Conservation (phyloP, 2,797 vertebrate species). For the Thripadectes ignobilis region DNA sequence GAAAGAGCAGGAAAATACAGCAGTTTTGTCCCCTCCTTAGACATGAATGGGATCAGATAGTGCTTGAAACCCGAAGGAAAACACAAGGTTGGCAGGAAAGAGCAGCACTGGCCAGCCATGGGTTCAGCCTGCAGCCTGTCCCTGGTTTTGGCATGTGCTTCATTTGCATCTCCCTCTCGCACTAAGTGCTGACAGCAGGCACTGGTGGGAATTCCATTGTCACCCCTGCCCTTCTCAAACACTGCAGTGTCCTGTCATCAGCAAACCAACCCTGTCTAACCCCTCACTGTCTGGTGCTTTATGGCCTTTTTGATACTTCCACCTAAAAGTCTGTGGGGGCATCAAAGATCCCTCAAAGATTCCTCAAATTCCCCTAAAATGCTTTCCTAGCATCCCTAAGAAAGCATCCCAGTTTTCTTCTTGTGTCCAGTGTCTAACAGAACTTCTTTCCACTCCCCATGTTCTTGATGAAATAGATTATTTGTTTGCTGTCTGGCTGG, state of each 20-base stretch:
- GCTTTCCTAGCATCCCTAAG: not conserved
- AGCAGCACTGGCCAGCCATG: not conserved
- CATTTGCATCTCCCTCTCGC: not conserved
- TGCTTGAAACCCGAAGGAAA: not conserved
- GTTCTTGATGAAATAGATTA: not conserved
- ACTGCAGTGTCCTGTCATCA: not conserved
- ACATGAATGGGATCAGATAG: accelerated
- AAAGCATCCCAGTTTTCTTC: not conserved
- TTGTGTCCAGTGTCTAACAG: not conserved
- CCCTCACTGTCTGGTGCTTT: not conserved
- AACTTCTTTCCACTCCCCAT: not conserved
- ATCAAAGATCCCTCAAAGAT: not conserved
- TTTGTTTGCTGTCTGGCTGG: not conserved
- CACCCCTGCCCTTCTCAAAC: not conserved
- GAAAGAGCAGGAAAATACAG: not conserved
- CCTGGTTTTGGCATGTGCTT: not conserved
- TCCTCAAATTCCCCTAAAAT: not conserved
- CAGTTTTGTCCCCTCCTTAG: not conserved
- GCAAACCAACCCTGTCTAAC: not conserved
- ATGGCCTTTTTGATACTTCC: not conserved
- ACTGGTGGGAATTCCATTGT: not conserved
- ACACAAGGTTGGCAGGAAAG: not conserved
- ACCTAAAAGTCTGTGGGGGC: not conserved
- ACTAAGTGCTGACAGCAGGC: not conserved
- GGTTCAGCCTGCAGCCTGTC: not conserved